Percentiles rank a stretch among this genome's conserved stretches.
Evolutionary conservation across 2,113 vertebrate species (phyloP).

Genomic region (western clawed frog (Xenopus tropicalis)): UCB_Xtro_10.0 CM004451.2:63976001-63976500

Average conservation of each 20-base stretch:
- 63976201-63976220: slow-evolving; percentile 95
- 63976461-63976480: slow-evolving; percentile 96
- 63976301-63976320: slow-evolving; percentile 92
- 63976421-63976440: slow-evolving; percentile 94
- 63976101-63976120: slow-evolving; percentile 91
- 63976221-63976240: slow-evolving; percentile 97
- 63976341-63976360: slow-evolving; percentile 90
- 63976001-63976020: slow-evolving; percentile 88
- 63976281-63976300: slow-evolving; percentile 87
- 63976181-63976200: slow-evolving; percentile 85
- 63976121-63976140: slow-evolving; percentile 92
- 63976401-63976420: slow-evolving; percentile 89
- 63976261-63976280: slow-evolving; percentile 89
- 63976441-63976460: slow-evolving; percentile 92
- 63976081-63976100: slow-evolving; percentile 84
- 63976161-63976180: slow-evolving; percentile 89
- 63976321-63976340: slow-evolving; percentile 82
- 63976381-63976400: slow-evolving; percentile 87
- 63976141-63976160: slow-evolving; percentile 95
- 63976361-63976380: slow-evolving; percentile 96
- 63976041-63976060: slow-evolving; percentile 82
- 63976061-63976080: slow-evolving; percentile 85
- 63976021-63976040: slow-evolving; percentile 86
- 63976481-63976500: slow-evolving; percentile 90
- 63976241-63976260: slow-evolving; percentile 95